Evolutionary conservation across 2,888 invertebrate genomes (phyloP).

Genomic region (Hecatera dysodea): DNA sequence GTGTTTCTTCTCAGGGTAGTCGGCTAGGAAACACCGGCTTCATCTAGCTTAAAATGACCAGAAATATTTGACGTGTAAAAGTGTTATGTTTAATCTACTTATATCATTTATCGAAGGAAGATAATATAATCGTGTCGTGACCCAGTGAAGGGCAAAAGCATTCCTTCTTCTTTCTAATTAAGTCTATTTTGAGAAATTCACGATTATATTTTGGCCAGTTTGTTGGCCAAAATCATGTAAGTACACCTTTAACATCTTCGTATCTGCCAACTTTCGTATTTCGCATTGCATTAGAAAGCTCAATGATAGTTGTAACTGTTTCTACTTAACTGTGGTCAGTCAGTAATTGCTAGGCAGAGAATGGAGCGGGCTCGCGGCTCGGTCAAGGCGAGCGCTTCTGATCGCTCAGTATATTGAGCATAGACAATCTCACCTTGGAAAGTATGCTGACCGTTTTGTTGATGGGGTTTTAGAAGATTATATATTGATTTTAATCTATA

Average conservation of each 20-base stretch:
- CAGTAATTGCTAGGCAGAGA: constrained; percentile 21
- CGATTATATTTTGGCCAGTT: too few species aligned
- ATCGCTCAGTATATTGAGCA: background rate
- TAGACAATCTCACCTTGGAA: constrained; percentile 32
- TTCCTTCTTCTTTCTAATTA: too few species aligned
- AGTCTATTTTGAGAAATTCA: too few species aligned
- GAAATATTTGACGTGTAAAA: too few species aligned
- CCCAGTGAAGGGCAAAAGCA: too few species aligned
- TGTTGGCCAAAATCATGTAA: too few species aligned
- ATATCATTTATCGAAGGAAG: too few species aligned
- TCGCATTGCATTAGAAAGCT: constrained; percentile 38
- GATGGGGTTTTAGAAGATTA: background rate
- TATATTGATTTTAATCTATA: background rate
- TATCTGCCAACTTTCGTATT: constrained; percentile 5
- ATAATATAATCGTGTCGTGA: too few species aligned
- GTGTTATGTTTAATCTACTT: too few species aligned
- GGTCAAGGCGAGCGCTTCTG: constrained; percentile 34
- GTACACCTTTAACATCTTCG: background rate
- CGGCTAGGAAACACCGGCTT: too few species aligned
- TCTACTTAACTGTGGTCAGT: constrained; percentile 7
- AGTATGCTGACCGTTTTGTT: constrained; percentile 9
- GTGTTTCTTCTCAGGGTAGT: too few species aligned
- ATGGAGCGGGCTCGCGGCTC: constrained; percentile 1
- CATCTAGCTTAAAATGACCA: too few species aligned
- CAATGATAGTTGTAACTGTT: constrained; percentile 34